Evolutionary conservation across 2,113 vertebrate species (phyloP), one percentile per base, ranked within the genome.

Genomic region (Muntiacus muntjak): DNA sequence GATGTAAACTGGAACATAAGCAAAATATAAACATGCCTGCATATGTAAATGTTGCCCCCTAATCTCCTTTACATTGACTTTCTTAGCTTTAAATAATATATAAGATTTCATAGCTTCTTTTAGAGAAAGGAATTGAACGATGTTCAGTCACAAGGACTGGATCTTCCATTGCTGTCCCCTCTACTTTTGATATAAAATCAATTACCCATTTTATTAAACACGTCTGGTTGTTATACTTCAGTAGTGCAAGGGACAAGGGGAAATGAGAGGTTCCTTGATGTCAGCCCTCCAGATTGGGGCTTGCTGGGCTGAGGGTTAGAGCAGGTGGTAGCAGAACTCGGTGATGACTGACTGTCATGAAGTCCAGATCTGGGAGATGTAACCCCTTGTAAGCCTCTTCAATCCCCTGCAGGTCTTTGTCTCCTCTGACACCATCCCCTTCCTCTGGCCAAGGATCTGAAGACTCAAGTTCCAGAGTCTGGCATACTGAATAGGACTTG

Each of bases 1-100:
- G 21, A 81, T 13, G 33, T 74, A 40, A 67, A 58, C 84, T 60
- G 36, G 52, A 92, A 83, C 54, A 62, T 17, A 74, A 85, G 40
- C 55, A 93, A 96, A 96, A 87, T 71, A 95, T 79, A 95, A 96
- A 97, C 82, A 57, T 25, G 62, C 8, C n/a, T 58, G 81, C 17
- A 36, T 33, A 36, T 74, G 90, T 91, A 94, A 84, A 87, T 89
- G 28, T 15, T 43, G 55, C 45, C 26, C 36, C 40, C 81, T 50
- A 82, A 85, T n/a, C 87, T 58, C n/a, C 89, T 78, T 55, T 64
- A 67, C 36, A 21, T 2, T 23, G 54, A 85, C 13, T 55, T 50
- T 57, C 43, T 93, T 47, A 55, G 88, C 57, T 85, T 93, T 90
- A 92, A 93, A 92, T 60, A 94, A 85, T 4, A 52, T 9, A 13